Percentiles rank a stretch among this genome's conserved stretches.
Conservation (phyloP, 2,888 invertebrate species). For the Apodemia zela region DNA sequence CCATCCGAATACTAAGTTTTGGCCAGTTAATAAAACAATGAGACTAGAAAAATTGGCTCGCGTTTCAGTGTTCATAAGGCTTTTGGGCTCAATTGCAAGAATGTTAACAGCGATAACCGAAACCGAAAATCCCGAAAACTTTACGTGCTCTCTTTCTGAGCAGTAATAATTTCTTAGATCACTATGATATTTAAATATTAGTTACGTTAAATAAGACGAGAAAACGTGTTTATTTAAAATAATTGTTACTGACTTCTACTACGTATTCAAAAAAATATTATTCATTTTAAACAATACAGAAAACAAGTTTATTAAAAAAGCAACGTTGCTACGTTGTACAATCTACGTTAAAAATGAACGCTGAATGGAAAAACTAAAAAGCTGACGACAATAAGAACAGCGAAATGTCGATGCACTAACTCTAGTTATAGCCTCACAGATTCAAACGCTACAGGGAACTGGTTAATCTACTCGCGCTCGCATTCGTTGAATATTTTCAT, state of each 20-base stretch:
- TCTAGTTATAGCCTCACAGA: constrained; percentile 12
- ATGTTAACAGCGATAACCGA: too few species aligned
- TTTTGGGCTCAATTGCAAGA: too few species aligned
- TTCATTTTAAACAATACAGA: constrained; percentile 14
- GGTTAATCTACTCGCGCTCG: constrained; percentile 33
- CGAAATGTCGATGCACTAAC: constrained; percentile 12
- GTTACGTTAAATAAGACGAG: not conserved
- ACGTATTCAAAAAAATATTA: not conserved
- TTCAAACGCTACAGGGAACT: constrained; percentile 25
- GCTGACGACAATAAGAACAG: constrained; percentile 15
- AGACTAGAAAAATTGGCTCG: too few species aligned
- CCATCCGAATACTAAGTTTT: too few species aligned
- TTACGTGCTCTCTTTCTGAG: too few species aligned
- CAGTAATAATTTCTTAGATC: too few species aligned
- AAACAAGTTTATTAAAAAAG: constrained; percentile 14
- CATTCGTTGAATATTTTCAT: constrained; percentile 38
- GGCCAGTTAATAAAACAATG: too few species aligned
- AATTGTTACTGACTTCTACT: not conserved
- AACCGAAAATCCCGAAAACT: too few species aligned
- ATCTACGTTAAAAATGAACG: constrained; percentile 12
- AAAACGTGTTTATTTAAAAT: not conserved
- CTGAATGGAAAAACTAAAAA: constrained; percentile 14
- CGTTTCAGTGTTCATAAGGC: too few species aligned
- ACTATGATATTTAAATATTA: too few species aligned
- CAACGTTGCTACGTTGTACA: constrained; percentile 11